Conservation (phyloP, 1,140 invertebrate genomes). For the Charaxes varanes region DNA sequence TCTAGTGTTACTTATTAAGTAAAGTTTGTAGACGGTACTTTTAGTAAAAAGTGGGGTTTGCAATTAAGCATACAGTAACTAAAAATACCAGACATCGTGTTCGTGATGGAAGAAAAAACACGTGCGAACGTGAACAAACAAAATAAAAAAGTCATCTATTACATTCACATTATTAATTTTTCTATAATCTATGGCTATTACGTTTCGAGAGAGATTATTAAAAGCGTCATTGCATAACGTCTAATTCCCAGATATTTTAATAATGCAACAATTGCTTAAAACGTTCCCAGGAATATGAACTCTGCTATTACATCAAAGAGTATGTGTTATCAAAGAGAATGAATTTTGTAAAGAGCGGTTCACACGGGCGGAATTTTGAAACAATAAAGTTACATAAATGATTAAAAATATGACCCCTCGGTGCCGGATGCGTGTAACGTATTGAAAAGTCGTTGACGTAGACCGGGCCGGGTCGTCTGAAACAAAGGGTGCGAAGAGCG, state of each 20-base stretch:
- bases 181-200: too few species aligned
- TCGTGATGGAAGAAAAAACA: too few species aligned
- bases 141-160: too few species aligned
- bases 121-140: too few species aligned
- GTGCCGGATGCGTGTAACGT: constrained; percentile 42
- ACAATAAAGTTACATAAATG: constrained; percentile 60
- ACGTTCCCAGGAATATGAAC: constrained; percentile 14
- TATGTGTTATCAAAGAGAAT: constrained; percentile 13
- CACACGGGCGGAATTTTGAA: constrained; percentile 38
- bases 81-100: too few species aligned
- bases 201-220: too few species aligned
- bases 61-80: too few species aligned
- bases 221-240: neutral
- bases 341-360: constrained; percentile 31
- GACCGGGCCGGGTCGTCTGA: constrained; percentile 21
- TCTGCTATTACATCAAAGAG: constrained; percentile 27
- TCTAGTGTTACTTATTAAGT: too few species aligned
- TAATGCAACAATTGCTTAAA: constrained; percentile 14
- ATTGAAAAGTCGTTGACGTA: constrained; percentile 49
- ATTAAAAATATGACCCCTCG: constrained; percentile 52
- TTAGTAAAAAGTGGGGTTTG: too few species aligned
- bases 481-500: constrained; percentile 59
- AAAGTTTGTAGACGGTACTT: too few species aligned
- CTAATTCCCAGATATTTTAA: constrained; percentile 13
- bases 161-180: too few species aligned